These are phyloP conservation scores for Meteorus colon DNA, from an alignment of 2,888 invertebrate genomes.

Conservation along the genomic window DNA sequence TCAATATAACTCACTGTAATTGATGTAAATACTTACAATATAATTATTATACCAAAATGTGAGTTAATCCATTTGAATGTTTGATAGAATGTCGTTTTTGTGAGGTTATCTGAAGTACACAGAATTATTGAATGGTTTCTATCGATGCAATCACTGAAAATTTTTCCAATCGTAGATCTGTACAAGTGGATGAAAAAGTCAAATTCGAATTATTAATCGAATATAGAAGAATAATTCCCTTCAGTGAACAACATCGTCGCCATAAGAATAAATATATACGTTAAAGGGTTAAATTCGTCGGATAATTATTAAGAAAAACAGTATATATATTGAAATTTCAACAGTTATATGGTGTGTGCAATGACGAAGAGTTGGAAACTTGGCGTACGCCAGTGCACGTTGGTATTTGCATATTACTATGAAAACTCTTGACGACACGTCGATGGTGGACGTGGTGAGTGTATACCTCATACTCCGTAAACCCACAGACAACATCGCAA, in stretches of 20 bases:
- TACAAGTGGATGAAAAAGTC: too few relatives aligned
- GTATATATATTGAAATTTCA: slow-evolving; percentile 7
- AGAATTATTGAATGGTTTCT: too few relatives aligned
- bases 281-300: background rate
- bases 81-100: too few relatives aligned
- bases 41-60: too few relatives aligned
- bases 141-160: too few relatives aligned
- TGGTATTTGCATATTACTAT: slow-evolving; percentile 10
- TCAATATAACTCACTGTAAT: too few relatives aligned
- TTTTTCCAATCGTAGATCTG: too few relatives aligned
- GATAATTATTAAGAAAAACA: slow-evolving; percentile 9
- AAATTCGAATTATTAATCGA: too few relatives aligned
- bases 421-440: slow-evolving; percentile 26
- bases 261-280: background rate
- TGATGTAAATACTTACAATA: too few relatives aligned
- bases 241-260: background rate
- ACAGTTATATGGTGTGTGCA: background rate
- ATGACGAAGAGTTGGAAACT: background rate
- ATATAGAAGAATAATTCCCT: too few relatives aligned
- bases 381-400: background rate
- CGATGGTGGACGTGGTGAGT: slow-evolving; percentile 13
- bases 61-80: too few relatives aligned
- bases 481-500: slow-evolving; percentile 38
- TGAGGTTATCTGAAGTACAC: too few relatives aligned
- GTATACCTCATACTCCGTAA: background rate